phyloP scores from a whole-genome alignment of 2,797 vertebrate species.

The Muraenolepis orangiensis region DNA sequence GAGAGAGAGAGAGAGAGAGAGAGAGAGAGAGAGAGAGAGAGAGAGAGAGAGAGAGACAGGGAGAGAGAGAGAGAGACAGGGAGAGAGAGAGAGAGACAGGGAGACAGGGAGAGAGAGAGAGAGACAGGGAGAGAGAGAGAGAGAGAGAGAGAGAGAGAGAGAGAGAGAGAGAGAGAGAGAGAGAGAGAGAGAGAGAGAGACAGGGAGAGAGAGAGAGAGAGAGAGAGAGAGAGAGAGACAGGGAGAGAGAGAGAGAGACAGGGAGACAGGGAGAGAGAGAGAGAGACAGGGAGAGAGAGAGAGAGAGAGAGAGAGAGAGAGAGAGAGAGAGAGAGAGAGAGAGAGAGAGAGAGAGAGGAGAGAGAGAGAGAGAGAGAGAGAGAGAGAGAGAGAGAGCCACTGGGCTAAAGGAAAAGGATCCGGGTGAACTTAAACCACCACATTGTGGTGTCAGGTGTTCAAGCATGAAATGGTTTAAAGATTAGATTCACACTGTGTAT shows the following conservation, averaged over 20 bases:
- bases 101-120: background rate
- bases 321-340: background rate
- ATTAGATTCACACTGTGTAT: constrained; percentile 42
- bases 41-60: background rate
- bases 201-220: background rate
- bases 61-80: background rate
- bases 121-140: too few species aligned
- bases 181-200: background rate
- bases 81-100: too few species aligned
- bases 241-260: too few species aligned
- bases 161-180: background rate
- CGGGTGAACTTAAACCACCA: constrained; percentile 45
- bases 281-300: background rate
- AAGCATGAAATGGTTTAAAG: constrained; percentile 41
- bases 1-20: background rate
- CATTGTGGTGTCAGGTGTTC: constrained; percentile 38
- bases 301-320: background rate
- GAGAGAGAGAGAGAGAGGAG: background rate
- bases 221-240: background rate
- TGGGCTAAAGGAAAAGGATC: constrained; percentile 31
- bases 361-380: background rate
- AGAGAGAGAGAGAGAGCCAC: constrained; percentile 11
- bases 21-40: background rate
- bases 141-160: background rate
- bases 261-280: too few species aligned